A percentile compares a stretch with the other conserved stretches of the same genome.
Conservation (phyloP, 2,888 invertebrate genomes). For the Frankliniella intonsa region DNA sequence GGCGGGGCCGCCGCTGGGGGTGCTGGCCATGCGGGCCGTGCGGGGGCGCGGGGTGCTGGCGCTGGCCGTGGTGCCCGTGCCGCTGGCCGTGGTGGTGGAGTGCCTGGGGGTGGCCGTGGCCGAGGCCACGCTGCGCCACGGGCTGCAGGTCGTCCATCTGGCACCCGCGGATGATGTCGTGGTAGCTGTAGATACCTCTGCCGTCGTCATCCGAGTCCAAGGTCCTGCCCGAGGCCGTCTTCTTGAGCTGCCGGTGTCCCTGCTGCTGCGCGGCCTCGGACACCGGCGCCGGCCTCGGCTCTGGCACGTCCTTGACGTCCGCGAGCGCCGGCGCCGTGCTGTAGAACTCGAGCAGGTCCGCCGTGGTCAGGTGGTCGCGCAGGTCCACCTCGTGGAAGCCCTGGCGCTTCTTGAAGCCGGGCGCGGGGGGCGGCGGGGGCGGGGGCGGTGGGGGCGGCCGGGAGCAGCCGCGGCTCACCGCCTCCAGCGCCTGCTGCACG, state of each 20-base stretch:
- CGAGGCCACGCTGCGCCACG: neutral
- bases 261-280: neutral
- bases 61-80: neutral
- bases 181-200: conserved; percentile 26
- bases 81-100: neutral
- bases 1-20: neutral
- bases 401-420: conserved; percentile 46
- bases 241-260: neutral
- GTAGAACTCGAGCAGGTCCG: conserved; percentile 41
- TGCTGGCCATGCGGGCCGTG: neutral
- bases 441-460: conserved; percentile 34
- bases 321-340: neutral
- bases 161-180: conserved; percentile 7
- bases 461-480: conserved; percentile 28
- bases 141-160: neutral
- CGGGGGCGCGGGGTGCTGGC: neutral
- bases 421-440: conserved; percentile 38
- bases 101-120: neutral
- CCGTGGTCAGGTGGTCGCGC: conserved; percentile 45
- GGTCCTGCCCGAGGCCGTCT: neutral
- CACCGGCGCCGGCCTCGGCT: neutral
- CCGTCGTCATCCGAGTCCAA: conserved; percentile 15
- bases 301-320: neutral
- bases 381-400: conserved; percentile 44
- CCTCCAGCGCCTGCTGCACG: conserved; percentile 31